Conservation (phyloP, 2,113 vertebrate genomes). For the Pristiophorus japonicus region DNA sequence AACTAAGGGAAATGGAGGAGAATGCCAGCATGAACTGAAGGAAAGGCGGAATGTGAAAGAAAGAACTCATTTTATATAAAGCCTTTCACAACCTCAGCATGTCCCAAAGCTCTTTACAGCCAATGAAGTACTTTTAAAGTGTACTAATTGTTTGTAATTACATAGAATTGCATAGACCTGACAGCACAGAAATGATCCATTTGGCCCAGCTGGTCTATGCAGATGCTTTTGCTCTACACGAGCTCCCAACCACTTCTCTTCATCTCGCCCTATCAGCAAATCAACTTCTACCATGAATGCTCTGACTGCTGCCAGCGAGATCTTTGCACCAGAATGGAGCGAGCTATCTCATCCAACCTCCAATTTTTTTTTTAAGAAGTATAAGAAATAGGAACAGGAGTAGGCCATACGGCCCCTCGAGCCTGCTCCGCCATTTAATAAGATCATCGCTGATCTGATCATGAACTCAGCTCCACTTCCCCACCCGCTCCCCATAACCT, state of each 20-base stretch:
- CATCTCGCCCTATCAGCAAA: not conserved
- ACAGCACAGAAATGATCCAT: not conserved
- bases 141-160: not conserved
- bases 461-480: too few species aligned
- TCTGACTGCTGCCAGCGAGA: not conserved
- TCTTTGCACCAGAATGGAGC: not conserved
- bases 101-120: not conserved
- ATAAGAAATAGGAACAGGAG: too few species aligned
- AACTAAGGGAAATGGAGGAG: not conserved
- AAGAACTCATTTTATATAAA: not conserved
- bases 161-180: not conserved
- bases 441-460: too few species aligned
- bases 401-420: too few species aligned
- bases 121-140: not conserved
- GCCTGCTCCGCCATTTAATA: too few species aligned
- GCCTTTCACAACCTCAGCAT: not conserved
- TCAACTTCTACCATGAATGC: not conserved
- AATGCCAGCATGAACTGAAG: not conserved
- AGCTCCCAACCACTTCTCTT: not conserved
- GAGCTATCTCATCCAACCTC: not conserved
- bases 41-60: not conserved
- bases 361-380: too few species aligned
- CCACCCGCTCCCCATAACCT: too few species aligned
- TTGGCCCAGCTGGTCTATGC: not conserved
- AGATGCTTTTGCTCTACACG: not conserved